phyloP scores from a whole-genome alignment of 2,888 invertebrate genomes.

The Thera britannica region DNA sequence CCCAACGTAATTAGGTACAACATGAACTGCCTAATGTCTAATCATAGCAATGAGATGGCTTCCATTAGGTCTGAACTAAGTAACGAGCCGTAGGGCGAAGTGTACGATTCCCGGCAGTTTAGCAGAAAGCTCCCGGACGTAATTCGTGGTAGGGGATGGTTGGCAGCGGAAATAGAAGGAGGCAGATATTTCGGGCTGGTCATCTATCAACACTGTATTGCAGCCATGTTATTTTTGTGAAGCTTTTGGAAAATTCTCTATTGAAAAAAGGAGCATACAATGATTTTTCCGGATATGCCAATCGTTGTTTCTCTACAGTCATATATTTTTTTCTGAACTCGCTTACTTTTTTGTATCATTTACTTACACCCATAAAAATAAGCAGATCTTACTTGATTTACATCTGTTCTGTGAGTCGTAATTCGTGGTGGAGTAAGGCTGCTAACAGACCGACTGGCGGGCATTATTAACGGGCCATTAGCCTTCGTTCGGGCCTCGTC shows the following conservation, averaged over 20 bases:
- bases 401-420: slow-evolving; percentile 53
- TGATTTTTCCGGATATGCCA: neutral
- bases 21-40: slow-evolving; percentile 51
- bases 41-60: slow-evolving; percentile 55
- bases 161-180: slow-evolving; percentile 45
- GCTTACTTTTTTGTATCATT: neutral
- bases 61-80: slow-evolving; percentile 51
- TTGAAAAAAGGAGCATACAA: neutral
- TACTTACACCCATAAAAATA: neutral
- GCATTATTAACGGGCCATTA: slow-evolving; percentile 80
- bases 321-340: neutral
- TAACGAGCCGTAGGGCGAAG: slow-evolving; percentile 53
- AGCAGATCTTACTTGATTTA: slow-evolving; percentile 25
- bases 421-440: slow-evolving; percentile 66
- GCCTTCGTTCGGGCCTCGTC: slow-evolving; percentile 67
- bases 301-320: neutral
- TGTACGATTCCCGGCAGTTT: slow-evolving; percentile 68
- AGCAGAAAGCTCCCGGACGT: slow-evolving; percentile 69
- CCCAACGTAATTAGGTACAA: no score
- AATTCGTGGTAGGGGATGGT: slow-evolving; percentile 67
- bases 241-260: neutral
- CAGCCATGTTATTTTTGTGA: slow-evolving; percentile 3
- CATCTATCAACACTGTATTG: slow-evolving; percentile 2
- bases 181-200: slow-evolving; percentile 22
- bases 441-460: slow-evolving; percentile 70